These are phyloP conservation scores for Manacus vitellinus DNA, from an alignment of 2,113 vertebrate genomes.

Conservation along the genomic window DNA sequence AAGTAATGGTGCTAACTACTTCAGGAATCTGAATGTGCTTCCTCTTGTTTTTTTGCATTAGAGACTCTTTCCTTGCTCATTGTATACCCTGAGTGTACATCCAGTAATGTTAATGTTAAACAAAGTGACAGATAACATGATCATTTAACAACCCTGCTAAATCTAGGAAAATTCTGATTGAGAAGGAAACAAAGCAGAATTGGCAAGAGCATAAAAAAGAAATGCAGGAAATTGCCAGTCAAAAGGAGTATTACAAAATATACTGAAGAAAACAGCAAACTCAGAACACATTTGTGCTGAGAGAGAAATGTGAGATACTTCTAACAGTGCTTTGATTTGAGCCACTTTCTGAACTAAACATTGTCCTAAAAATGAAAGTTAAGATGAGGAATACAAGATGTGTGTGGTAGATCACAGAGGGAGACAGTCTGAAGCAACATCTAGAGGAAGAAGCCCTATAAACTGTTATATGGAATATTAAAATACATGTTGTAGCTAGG, in stretches of 20 bases:
- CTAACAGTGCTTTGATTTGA: neutral
- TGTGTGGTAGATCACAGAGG: fast-evolving
- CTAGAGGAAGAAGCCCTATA: neutral
- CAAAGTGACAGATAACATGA: neutral
- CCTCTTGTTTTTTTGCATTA: neutral
- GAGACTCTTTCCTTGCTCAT: neutral
- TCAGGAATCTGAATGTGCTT: neutral
- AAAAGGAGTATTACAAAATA: neutral
- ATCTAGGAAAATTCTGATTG: neutral
- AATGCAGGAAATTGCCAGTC: neutral
- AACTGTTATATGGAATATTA: neutral
- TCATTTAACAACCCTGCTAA: neutral
- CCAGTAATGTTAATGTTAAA: neutral
- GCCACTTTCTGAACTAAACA: neutral
- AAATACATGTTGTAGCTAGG: neutral
- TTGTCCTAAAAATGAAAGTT: neutral
- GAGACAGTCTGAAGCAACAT: neutral
- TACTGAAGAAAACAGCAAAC: neutral
- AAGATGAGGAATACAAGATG: neutral
- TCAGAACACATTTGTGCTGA: neutral
- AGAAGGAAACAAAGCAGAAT: neutral
- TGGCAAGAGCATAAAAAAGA: neutral
- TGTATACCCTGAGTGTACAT: neutral
- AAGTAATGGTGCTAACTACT: neutral
- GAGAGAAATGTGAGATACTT: neutral